phyloP scores from a whole-genome alignment of 2,113 vertebrate species.

The Arvicanthis niloticus region DNA sequence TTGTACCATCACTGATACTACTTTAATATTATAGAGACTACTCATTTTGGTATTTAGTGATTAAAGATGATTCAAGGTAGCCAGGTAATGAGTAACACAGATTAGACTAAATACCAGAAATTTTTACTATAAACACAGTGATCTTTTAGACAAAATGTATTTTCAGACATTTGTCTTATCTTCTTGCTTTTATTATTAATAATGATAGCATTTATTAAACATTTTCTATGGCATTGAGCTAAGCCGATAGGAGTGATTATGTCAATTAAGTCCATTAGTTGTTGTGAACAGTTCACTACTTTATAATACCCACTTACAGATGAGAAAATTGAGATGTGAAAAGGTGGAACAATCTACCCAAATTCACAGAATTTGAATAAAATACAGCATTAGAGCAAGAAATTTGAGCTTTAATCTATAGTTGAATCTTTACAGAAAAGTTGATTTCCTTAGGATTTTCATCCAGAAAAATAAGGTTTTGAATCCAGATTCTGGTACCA shows the following conservation, averaged over 20 bases:
- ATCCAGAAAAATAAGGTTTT: background rate
- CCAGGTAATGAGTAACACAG: conserved; percentile 27
- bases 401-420: background rate
- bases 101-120: background rate
- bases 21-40: background rate
- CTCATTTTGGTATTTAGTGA: background rate
- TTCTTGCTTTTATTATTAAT: conserved; percentile 27
- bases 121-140: background rate
- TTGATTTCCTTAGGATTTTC: conserved; percentile 3
- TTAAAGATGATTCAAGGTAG: background rate
- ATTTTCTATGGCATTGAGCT: background rate
- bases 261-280: background rate
- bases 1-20: background rate
- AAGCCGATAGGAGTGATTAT: background rate
- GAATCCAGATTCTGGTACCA: background rate
- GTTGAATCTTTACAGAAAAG: conserved; percentile 9
- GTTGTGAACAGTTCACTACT: background rate
- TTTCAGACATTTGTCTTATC: background rate
- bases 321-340: background rate
- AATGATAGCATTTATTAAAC: background rate
- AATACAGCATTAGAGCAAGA: background rate
- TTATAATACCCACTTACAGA: background rate
- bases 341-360: background rate
- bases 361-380: background rate
- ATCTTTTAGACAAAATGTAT: background rate